Percentiles rank a stretch among this genome's conserved stretches.
Conservation (phyloP, 2,888 invertebrate genomes). For the Meteorus cinctellus region DNA sequence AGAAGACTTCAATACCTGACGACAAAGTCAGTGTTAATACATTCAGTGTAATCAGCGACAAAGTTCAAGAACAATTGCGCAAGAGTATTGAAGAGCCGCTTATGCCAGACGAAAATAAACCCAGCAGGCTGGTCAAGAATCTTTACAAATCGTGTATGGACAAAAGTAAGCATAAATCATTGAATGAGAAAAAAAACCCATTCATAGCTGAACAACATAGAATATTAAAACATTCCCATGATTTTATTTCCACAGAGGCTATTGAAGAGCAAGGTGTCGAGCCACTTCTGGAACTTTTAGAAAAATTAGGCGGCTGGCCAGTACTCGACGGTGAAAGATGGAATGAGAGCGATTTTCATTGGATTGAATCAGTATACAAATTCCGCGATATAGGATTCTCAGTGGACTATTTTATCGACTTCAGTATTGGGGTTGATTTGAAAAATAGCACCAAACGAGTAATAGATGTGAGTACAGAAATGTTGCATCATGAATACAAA, state of each 20-base stretch:
- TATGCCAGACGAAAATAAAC: slow-evolving; percentile 77
- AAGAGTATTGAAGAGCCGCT: slow-evolving; percentile 80
- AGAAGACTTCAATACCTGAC: slow-evolving; percentile 84
- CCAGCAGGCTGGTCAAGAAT: slow-evolving; percentile 85
- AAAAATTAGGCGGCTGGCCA: slow-evolving; percentile 93
- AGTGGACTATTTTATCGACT: slow-evolving; percentile 92
- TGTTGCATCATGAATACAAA: no score
- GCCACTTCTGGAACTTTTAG: slow-evolving; percentile 83
- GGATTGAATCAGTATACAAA: slow-evolving; percentile 88
- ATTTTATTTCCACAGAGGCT: slow-evolving; percentile 75
- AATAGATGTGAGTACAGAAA: slow-evolving; percentile 82
- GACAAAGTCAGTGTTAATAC: slow-evolving; percentile 87
- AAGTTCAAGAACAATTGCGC: slow-evolving; percentile 83
- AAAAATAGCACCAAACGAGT: slow-evolving; percentile 90
- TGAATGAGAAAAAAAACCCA: no score
- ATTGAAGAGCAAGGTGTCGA: slow-evolving; percentile 86
- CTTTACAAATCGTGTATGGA: slow-evolving; percentile 93
- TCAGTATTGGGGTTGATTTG: slow-evolving; percentile 90
- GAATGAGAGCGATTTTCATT: slow-evolving; percentile 83
- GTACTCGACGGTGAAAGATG: slow-evolving; percentile 86
- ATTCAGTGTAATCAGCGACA: slow-evolving; percentile 84
- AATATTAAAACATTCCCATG: neutral
- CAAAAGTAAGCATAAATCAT: slow-evolving; percentile 76
- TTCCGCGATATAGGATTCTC: slow-evolving; percentile 88
- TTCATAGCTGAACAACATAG: no score